Base-by-base conservation (phyloP, 2,113 vertebrate species). In the Calonectris borealis region DNA sequence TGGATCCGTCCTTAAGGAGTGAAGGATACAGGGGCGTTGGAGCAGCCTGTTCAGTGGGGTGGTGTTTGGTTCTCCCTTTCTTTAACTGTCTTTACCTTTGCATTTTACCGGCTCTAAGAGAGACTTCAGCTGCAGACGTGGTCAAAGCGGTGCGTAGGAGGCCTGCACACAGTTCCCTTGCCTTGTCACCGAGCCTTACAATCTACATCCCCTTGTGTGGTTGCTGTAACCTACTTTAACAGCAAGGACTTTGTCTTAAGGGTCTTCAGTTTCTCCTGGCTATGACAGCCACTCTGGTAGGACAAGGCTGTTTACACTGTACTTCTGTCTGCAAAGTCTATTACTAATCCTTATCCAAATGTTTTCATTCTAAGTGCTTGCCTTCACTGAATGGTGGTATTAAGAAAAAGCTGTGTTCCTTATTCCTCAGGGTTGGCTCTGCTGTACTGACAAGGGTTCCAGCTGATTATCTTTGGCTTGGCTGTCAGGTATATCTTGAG, bases 51-150 rank as follows among this genome's bases (percentile, higher is more conserved):
- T 71, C 54, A 8, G 16, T 52, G 17, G 6, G 11, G 42, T 61
- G 10, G 0, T 46, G 29, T 25, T 73, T 7, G 26, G 19, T 49
- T 61, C 38, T 88, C 10, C 5, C 20, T 83, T 31, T 10, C 60
- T 78, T 49, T 25, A 40, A 14, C n/a, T n/a, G 13, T 44, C 51
- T 72, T 71, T 78, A 18, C 3, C 36, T 78, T 64, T 66, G 25
- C 34, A 78, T 13, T 70, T 83, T 34, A 13, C 7, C 2, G 10
- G 11, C 31, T 91, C 62, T 27, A 12, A 57, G 66, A 42, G 57
- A 72, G 49, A 5, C 48, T 72, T 18, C 4, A 7, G 31, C 16
- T 42, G 49, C 21, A 24, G 5, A 16, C 0, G 0, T 58, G 27
- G 40, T 18, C 36, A 14, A 4, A 88, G 86, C 57, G 38, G 24